Evolutionary conservation across 2,888 invertebrate species (phyloP).

Genomic region (Yponomeuta evonymella): DNA sequence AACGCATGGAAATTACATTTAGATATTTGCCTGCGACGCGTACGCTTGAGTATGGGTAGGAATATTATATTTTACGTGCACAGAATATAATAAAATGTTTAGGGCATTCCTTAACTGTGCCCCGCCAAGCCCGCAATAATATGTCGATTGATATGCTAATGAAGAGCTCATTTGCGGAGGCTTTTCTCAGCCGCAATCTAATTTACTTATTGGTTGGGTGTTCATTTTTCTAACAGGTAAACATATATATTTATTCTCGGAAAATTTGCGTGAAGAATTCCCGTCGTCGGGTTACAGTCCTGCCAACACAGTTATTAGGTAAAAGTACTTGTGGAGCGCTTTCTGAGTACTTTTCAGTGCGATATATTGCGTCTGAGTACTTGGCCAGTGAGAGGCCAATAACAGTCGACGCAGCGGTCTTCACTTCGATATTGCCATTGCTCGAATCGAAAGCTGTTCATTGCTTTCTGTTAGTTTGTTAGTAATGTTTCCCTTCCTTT

Average conservation of each 20-base stretch:
- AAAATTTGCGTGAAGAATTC: background rate
- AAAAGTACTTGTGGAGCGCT: background rate
- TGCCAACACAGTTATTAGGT: background rate
- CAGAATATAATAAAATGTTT: constrained; percentile 73
- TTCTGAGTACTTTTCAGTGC: constrained; percentile 20
- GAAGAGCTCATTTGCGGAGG: constrained; percentile 52
- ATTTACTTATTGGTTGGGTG: constrained; percentile 37
- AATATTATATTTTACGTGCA: constrained; percentile 76
- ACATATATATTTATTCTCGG: constrained; percentile 4
- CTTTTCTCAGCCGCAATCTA: constrained; percentile 41
- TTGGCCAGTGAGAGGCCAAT: constrained; percentile 56
- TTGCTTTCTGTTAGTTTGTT: background rate
- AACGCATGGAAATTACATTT: constrained; percentile 76
- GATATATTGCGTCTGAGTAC: constrained; percentile 49
- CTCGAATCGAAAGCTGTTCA: constrained; percentile 13
- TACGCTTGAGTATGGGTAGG: constrained; percentile 68
- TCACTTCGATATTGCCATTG: constrained; percentile 43
- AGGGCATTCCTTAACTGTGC: constrained; percentile 42
- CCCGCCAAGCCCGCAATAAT: constrained; percentile 32
- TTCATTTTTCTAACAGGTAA: constrained; percentile 12
- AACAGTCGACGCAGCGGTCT: constrained; percentile 38
- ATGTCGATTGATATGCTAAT: constrained; percentile 70
- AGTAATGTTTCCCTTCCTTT: too few relatives aligned
- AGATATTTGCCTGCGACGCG: constrained; percentile 73
- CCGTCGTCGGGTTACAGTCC: too few relatives aligned